Evolutionary conservation across 2,797 vertebrate genomes (phyloP).

Genomic region (Anomalospiza imberbis): DNA sequence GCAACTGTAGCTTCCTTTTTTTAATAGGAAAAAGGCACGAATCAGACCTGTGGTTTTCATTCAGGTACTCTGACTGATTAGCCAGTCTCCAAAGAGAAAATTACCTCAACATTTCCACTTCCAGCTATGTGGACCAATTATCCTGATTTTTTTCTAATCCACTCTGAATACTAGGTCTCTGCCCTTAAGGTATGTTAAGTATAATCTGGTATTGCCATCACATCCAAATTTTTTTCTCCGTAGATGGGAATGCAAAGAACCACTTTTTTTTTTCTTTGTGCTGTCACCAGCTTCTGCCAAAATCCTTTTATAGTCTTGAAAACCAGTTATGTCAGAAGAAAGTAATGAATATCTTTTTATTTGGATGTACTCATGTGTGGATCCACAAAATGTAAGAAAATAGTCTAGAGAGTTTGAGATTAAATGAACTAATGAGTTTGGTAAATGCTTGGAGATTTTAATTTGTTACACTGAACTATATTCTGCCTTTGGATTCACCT

Average conservation of each 20-base stretch:
- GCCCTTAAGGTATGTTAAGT: slow-evolving; percentile 5
- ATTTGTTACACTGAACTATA: background rate
- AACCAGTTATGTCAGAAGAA: slow-evolving; percentile 5
- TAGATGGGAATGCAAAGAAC: slow-evolving; percentile 37
- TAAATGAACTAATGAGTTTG: background rate
- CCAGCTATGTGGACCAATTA: slow-evolving; percentile 58
- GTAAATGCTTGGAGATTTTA: background rate
- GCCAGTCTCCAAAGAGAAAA: slow-evolving; percentile 52
- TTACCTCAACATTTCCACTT: slow-evolving; percentile 59
- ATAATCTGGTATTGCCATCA: slow-evolving; percentile 41
- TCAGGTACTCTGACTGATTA: slow-evolving; percentile 56
- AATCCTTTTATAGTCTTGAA: slow-evolving; percentile 33
- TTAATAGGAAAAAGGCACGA: background rate
- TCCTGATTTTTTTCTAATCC: background rate
- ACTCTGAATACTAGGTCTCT: slow-evolving; percentile 26
- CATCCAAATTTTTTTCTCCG: slow-evolving; percentile 3
- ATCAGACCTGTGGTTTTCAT: slow-evolving; percentile 56
- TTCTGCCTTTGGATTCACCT: background rate
- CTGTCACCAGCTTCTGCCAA: slow-evolving; percentile 23
- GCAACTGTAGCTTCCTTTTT: slow-evolving; percentile 7
- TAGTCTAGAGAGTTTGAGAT: background rate
- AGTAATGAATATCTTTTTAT: background rate
- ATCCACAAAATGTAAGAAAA: background rate
- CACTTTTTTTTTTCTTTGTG: slow-evolving; percentile 1
- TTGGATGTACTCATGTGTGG: background rate